Percentiles rank a stretch among this genome's conserved stretches.
phyloP scores from a whole-genome alignment of 2,888 invertebrate species.

The Disparrhopalites patrizii region DNA sequence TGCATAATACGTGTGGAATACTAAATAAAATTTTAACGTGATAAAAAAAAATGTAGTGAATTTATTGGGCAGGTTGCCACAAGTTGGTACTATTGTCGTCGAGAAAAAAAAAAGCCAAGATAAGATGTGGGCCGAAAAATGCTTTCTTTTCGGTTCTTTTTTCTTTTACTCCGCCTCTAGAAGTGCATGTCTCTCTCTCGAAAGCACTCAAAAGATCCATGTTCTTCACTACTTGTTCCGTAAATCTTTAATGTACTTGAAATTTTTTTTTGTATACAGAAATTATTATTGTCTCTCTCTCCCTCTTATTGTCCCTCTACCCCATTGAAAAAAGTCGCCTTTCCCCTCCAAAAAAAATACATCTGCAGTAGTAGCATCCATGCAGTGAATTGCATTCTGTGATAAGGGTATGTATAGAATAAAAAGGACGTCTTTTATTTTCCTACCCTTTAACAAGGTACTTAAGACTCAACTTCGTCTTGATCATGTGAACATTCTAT shows the following conservation, averaged over 20 bases:
- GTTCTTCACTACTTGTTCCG: neutral
- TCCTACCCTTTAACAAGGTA: too few species aligned
- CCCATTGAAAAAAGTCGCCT: too few species aligned
- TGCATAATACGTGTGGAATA: neutral
- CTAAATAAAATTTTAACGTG: conserved; percentile 11
- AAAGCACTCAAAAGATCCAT: neutral
- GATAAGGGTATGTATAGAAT: too few species aligned
- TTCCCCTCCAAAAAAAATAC: too few species aligned
- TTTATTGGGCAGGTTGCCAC: conserved; percentile 1
- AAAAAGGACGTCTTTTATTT: too few species aligned
- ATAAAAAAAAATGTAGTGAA: neutral
- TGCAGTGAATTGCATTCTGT: too few species aligned
- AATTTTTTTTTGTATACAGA: too few species aligned
- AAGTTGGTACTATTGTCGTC: neutral
- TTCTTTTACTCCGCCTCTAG: neutral
- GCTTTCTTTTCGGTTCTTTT: conserved; percentile 16
- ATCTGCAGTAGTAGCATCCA: too few species aligned
- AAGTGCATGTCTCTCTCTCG: too few species aligned
- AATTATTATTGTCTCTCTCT: conserved; percentile 19
- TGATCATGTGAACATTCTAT: too few species aligned
- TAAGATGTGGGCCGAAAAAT: conserved; percentile 19
- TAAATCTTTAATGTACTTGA: conserved; percentile 11
- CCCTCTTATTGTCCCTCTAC: neutral
- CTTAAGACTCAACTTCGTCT: too few species aligned
- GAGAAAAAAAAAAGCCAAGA: too few species aligned